Conservation (phyloP, 2,113 vertebrate genomes). For the Chaetops frenatus region DNA sequence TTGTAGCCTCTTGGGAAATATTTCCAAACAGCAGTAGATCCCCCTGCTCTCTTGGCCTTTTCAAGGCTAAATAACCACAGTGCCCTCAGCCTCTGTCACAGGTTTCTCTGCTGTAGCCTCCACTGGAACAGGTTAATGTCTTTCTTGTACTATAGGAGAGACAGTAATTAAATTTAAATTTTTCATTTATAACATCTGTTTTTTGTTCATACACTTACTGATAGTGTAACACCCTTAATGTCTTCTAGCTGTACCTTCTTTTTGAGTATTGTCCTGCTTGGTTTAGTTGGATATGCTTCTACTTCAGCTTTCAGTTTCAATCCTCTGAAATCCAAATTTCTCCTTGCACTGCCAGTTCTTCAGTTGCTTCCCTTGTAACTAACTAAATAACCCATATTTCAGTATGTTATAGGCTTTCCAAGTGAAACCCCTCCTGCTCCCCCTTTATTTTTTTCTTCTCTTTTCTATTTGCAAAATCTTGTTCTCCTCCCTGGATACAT, state of each 20-base stretch:
- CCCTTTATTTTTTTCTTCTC: background rate
- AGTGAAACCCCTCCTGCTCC: accelerated
- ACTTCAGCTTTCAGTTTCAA: background rate
- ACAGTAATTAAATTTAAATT: background rate
- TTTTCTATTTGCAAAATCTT: background rate
- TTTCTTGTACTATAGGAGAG: background rate
- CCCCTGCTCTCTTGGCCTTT: background rate
- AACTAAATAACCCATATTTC: background rate
- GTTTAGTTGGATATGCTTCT: background rate
- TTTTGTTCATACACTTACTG: background rate
- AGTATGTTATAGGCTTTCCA: background rate
- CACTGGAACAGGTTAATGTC: background rate
- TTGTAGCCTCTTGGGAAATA: background rate
- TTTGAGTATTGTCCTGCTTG: background rate
- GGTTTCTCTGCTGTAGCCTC: background rate
- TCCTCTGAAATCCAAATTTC: background rate
- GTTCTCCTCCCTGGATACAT: background rate
- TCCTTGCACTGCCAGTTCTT: background rate
- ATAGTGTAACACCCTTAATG: background rate
- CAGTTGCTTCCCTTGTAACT: background rate
- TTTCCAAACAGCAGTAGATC: background rate
- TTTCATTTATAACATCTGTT: background rate
- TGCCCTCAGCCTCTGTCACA: background rate
- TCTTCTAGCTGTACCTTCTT: background rate
- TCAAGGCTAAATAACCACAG: background rate